Base-by-base conservation (phyloP, 2,113 vertebrate genomes). In the Chloebia gouldiae region DNA sequence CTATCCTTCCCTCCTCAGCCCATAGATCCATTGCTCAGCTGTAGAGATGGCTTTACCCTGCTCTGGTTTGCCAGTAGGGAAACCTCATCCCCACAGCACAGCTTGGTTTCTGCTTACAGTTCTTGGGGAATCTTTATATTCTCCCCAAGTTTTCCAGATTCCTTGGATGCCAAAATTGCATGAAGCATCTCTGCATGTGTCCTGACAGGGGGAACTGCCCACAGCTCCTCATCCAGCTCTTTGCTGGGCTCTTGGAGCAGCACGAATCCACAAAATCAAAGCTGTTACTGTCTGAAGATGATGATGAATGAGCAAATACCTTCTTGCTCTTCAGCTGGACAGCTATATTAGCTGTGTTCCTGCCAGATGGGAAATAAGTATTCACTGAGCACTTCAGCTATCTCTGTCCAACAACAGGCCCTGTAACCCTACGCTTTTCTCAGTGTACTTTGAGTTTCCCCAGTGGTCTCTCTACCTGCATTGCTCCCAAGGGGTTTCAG, bases 381-480 rank as follows among this genome's bases (percentile, higher is more conserved):
- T 93, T 90, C 53, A 78, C 51, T 28, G 61, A 75, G 33, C 42
- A 35, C 39, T 86, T 91, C 10, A 31, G 65, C 47, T 10, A 0
- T 59, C 40, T 56, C 61, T 69, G 37, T 50, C 35, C 70, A 75
- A 15, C 39, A 71, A 7, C 13, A 60, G 44, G 21, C 31, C 42
- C 24, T 0, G 0, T 25, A 72, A 57, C 49, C 42, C 24, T 71
- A 2, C 0, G 0, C 42, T 78, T 78, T 85, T 72, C 57, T 69
- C 79, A 69, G 21, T 39, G 33, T 47, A 63, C 47, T 78, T 40
- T 9, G 50, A 28, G 39, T 86, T 86, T 95, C 37, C 35, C 40
- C 37, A n/a, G 53, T 45, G 42, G 24, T 77, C 25, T 68, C 40
- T 86, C 31, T 72, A 51, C 53, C 59, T 85, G 44, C 22, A n/a